Evolutionary conservation across 2,113 vertebrate species (phyloP), one percentile per base, ranked within the genome.

Genomic region (Chauna torquata): DNA sequence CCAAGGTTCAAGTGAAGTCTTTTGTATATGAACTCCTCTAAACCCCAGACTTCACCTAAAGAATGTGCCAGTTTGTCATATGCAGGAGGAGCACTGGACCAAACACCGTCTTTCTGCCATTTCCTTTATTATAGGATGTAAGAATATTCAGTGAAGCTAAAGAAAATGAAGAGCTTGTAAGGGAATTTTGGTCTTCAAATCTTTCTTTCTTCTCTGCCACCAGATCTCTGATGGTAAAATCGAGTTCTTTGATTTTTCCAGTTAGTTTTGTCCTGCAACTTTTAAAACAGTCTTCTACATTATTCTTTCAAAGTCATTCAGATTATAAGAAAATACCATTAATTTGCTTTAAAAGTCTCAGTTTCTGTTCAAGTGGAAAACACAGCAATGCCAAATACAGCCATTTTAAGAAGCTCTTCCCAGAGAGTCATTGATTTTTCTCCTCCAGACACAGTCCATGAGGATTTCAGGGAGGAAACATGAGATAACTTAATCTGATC

Each of bases 401-500:
- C 40, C 25, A 77, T 86, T 95, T 95, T 72, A 94, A 95, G 75
- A 36, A 91, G 50, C 70, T 94, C 87, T 91, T 91, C 82, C n/a
- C 36, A 76, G 36, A 86, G 11, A 72, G 9, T 58, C 78, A 92
- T 81, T 88, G 90, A 92, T 94, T 94, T 95, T 92, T 91, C 70
- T 92, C 28, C 44, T 54, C 58, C 52, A 80, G 76, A 68, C 50
- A 86, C 16, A 69, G 80, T 61, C 78, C 61, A 44, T 25, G 28
- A 97, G 77, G 77, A 93, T 93, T 61, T 91, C 28, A 19, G 49
- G 45, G 22, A 95, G 42, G 28, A 92, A 93, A 93, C 40, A 47
- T 0, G 0, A 92, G 17, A 94, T 40, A 90, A 79, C 36, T 80
- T 82, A 94, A 94, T 71, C 65, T 92, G 79, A 85, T 95, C 71